Base-by-base conservation (phyloP, 2,797 vertebrate genomes). In the Macroramphosus scolopax region DNA sequence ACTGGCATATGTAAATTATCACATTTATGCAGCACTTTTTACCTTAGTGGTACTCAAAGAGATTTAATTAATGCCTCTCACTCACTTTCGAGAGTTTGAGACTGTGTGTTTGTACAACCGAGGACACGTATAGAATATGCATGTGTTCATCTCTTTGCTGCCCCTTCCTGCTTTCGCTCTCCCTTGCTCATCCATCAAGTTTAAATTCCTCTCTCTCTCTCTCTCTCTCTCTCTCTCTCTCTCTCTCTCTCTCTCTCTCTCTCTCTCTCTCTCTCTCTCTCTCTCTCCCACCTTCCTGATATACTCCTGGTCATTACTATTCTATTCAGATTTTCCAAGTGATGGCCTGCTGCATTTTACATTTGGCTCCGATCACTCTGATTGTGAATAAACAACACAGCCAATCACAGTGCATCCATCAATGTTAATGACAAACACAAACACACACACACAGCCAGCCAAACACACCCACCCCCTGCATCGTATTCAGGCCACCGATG, bases 301-400 rank as follows among this genome's bases (percentile, higher is more conserved):
- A 65, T 56, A 52, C 47, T 6, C 32, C 22, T n/a, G 46, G 35
- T 73, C 61, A 76, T 85, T 86, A 58, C 37, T 76, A 86, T 84
- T 81, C 82, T 26, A 17, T 54, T 59, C 76, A 64, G 53, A 75
- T 45, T 51, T 67, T 47, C 37, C 51, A 43, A 3, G 76, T 68
- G 66, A 75, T 75, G 32, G 48, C 63, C 63, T 55, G 72, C 68
- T 75, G 59, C 8, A 42, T 53, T 72, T 69, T 64, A 67, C 66
- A 73, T 75, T 75, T 54, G 68, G 31, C 41, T 72, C 63, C 41
- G 44, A 79, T 81, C 68, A 35, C 20, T 64, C 39, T 76, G 68
- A 82, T 80, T 81, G 72, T 75, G 61, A 77, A 72, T 77, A 76
- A 80, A 79, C 67, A 78, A 63, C 49, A 31, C 1, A 5, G 50